Conservation (phyloP, 2,888 invertebrate genomes). For the Phalera bucephala region DNA sequence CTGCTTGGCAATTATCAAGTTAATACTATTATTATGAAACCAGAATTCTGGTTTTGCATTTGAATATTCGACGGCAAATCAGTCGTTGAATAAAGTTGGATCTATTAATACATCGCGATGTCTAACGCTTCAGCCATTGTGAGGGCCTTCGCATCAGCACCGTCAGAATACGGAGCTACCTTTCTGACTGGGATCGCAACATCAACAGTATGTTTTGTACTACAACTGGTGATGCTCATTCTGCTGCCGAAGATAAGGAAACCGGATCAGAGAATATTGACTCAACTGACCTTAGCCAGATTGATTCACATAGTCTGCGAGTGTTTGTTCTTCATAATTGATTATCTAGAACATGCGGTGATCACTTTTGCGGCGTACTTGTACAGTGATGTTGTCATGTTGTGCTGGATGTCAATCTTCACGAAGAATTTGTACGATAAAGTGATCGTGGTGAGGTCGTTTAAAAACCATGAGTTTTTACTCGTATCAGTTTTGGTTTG, state of each 20-base stretch:
- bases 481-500: slow-evolving; percentile 39
- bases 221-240: slow-evolving; percentile 40
- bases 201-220: slow-evolving; percentile 40
- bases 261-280: slow-evolving; percentile 53
- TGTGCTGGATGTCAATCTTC: slow-evolving; percentile 61
- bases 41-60: too few species aligned
- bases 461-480: slow-evolving; percentile 33
- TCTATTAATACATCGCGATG: too few species aligned
- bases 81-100: too few species aligned
- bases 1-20: too few species aligned
- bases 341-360: slow-evolving; percentile 6
- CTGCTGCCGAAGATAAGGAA: slow-evolving; percentile 46
- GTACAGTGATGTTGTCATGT: slow-evolving; percentile 49
- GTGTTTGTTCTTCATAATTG: slow-evolving; percentile 23
- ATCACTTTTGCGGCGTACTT: slow-evolving; percentile 36
- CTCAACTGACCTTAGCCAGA: slow-evolving; percentile 52
- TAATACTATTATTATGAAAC: too few species aligned
- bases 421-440: slow-evolving; percentile 62
- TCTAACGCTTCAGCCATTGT: too few species aligned
- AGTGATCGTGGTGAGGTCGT: slow-evolving; percentile 49
- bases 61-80: too few species aligned
- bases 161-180: slow-evolving; percentile 2
- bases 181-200: slow-evolving; percentile 48
- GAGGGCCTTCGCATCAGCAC: too few species aligned
- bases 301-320: slow-evolving; percentile 47